These are phyloP conservation scores for Tholera decimalis DNA, from an alignment of 2,888 invertebrate species.

Conservation along the genomic window DNA sequence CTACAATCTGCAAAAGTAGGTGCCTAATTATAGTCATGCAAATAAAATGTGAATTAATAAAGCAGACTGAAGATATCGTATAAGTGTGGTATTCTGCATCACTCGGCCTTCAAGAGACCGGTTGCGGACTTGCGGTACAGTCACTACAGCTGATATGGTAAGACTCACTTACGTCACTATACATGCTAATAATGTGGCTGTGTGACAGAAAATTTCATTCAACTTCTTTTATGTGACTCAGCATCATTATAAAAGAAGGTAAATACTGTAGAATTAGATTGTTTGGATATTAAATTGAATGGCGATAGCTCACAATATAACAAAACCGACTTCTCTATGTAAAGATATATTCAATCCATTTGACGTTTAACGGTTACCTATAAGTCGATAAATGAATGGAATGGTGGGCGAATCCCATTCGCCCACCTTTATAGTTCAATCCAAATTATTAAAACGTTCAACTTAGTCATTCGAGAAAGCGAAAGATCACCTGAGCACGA, in stretches of 20 bases:
- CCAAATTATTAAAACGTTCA: constrained; percentile 37
- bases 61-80: constrained; percentile 49
- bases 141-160: constrained; percentile 69
- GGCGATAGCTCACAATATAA: constrained; percentile 1
- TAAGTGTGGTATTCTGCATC: constrained; percentile 49
- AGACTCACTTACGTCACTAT: constrained; percentile 67
- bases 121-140: constrained; percentile 66
- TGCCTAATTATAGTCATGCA: constrained; percentile 24
- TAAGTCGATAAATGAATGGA: constrained; percentile 46
- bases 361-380: constrained; percentile 45
- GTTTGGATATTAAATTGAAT: constrained; percentile 21
- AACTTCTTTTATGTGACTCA: constrained; percentile 60
- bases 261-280: constrained; percentile 21
- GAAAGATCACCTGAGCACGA: constrained; percentile 48
- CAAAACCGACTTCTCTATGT: constrained; percentile 3
- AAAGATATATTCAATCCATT: constrained; percentile 21
- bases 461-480: constrained; percentile 65
- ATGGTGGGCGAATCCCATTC: constrained; percentile 40
- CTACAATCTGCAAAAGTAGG: neutral
- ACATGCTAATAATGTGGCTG: constrained; percentile 62
- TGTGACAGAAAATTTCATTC: constrained; percentile 64
- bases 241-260: constrained; percentile 25
- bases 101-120: constrained; percentile 69
- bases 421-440: constrained; percentile 43
- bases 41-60: constrained; percentile 37